Percentiles rank a stretch among this genome's conserved stretches.
phyloP scores from a whole-genome alignment of 1,140 invertebrate genomes.

The Pseudomyrmex gracilis region DNA sequence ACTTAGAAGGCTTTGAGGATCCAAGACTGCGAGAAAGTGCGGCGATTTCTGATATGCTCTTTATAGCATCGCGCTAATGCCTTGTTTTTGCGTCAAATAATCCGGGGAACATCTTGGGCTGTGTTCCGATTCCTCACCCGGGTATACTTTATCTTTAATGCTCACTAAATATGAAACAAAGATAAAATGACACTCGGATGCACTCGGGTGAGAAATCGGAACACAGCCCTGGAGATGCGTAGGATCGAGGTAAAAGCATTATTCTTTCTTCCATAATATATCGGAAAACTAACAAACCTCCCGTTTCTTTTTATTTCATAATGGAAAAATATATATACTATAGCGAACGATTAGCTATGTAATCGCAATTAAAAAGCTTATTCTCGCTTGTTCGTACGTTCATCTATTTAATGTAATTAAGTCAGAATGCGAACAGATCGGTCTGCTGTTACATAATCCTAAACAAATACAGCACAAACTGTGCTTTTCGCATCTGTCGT shows the following conservation, averaged over 20 bases:
- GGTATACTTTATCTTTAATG: no score
- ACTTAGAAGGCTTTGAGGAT: conserved; percentile 19
- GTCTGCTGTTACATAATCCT: no score
- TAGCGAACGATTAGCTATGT: background rate
- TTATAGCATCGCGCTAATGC: conserved; percentile 1
- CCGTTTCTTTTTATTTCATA: conserved; percentile 22
- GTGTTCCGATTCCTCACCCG: no score
- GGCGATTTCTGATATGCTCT: conserved; percentile 44
- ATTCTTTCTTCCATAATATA: conserved; percentile 27
- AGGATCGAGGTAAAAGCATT: conserved; percentile 13
- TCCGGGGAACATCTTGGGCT: conserved; percentile 25
- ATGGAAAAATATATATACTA: background rate
- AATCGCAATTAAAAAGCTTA: conserved; percentile 31
- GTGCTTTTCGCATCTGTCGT: no score
- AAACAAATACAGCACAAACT: no score
- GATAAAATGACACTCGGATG: no score
- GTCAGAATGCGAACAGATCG: background rate
- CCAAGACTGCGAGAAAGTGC: background rate
- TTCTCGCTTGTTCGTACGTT: background rate
- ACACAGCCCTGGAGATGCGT: conserved; percentile 18
- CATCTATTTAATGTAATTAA: background rate
- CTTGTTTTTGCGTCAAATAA: conserved; percentile 17
- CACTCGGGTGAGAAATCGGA: no score
- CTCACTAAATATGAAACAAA: no score
- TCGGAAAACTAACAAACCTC: background rate